Evolutionary conservation across 2,888 invertebrate species (phyloP).

Genomic region (Pristionchus maxplancki): DNA sequence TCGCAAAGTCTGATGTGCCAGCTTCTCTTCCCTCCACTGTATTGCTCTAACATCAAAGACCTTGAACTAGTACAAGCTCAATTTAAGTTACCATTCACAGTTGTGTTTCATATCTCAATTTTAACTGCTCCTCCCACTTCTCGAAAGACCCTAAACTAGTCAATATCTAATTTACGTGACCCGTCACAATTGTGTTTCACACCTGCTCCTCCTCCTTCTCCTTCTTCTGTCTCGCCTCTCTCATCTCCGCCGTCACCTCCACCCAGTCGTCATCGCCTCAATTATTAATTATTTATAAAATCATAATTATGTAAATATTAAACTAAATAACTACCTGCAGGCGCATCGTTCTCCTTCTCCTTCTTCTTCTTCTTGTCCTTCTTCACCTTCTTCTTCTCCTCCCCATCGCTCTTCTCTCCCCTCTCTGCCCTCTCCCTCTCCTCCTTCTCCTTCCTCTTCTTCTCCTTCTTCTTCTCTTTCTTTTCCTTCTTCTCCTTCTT

Average conservation of each 20-base stretch:
- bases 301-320: not conserved
- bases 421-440: conserved; percentile 51
- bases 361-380: conserved; percentile 60
- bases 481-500: conserved; percentile 62
- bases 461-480: conserved; percentile 57
- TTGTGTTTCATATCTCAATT: too few species aligned
- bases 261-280: conserved; percentile 64
- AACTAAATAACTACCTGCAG: conserved; percentile 57
- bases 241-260: conserved; percentile 66
- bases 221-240: conserved; percentile 56
- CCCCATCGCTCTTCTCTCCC: conserved; percentile 66
- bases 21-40: too few species aligned
- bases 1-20: too few species aligned
- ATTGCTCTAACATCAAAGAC: too few species aligned
- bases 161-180: too few species aligned
- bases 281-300: not conserved
- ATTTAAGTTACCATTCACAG: too few species aligned
- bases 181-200: not conserved
- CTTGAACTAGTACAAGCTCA: too few species aligned
- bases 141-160: too few species aligned
- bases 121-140: too few species aligned
- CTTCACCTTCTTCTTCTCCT: conserved; percentile 59
- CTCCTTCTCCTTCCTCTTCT: conserved; percentile 60
- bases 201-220: conserved; percentile 62
- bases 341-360: conserved; percentile 49